Conservation (phyloP, 1,140 invertebrate genomes). For the Onthophagus taurus region DNA sequence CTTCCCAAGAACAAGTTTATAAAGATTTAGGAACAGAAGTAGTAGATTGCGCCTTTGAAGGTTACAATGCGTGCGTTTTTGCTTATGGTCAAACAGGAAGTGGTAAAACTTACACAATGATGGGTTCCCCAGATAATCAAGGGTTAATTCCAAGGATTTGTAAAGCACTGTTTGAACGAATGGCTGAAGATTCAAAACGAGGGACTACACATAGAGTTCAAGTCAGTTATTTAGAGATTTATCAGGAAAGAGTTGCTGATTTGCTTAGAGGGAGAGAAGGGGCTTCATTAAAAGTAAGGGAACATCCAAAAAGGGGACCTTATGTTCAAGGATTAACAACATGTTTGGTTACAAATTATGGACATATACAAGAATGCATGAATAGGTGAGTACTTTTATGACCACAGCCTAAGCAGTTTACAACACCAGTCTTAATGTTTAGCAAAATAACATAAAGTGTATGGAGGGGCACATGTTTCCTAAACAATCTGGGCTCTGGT, state of each 20-base stretch:
- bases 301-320: conserved; percentile 85
- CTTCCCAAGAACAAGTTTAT: conserved; percentile 79
- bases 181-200: conserved; percentile 67
- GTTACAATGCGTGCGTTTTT: conserved; percentile 97
- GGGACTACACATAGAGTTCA: conserved; percentile 75
- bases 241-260: conserved; percentile 86
- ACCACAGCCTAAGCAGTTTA: no score
- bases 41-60: conserved; percentile 88
- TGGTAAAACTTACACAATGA: conserved; percentile 98
- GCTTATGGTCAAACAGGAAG: conserved; percentile 90
- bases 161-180: conserved; percentile 62
- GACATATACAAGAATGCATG: conserved; percentile 63
- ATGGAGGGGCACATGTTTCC: no score
- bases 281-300: conserved; percentile 73
- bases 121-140: conserved; percentile 76
- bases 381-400: conserved; percentile 22
- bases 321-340: conserved; percentile 87
- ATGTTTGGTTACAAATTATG: conserved; percentile 78
- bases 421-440: no score
- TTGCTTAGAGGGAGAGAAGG: conserved; percentile 59
- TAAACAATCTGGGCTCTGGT: no score
- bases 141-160: conserved; percentile 84
- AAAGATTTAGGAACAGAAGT: conserved; percentile 81
- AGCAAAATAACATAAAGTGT: no score
- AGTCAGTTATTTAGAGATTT: conserved; percentile 84